These are phyloP conservation scores for Hirtodrosophila alboralis DNA, from an alignment of 2,888 invertebrate genomes.

Conservation along the genomic window DNA sequence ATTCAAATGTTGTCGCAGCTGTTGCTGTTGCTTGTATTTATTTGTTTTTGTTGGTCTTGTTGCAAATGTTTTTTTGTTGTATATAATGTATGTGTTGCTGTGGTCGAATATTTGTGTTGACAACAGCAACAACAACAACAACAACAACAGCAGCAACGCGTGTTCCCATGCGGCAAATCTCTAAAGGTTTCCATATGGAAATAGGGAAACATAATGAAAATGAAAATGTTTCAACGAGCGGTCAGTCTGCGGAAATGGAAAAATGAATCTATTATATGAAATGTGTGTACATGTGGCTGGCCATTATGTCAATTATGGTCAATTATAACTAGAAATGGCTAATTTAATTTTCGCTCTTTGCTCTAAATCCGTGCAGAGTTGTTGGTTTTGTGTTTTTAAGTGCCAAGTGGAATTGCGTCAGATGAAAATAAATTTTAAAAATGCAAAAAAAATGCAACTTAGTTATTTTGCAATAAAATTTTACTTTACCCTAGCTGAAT, in stretches of 20 bases:
- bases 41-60: slow-evolving; percentile 15
- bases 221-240: slow-evolving; percentile 35
- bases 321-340: no score
- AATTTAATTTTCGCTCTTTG: no score
- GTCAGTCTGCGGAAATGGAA: slow-evolving; percentile 3
- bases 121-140: no score
- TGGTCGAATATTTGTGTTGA: slow-evolving; percentile 61
- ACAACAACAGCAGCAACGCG: slow-evolving; percentile 36
- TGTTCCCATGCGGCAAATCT: slow-evolving; percentile 39
- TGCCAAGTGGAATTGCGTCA: no score
- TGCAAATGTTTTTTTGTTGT: slow-evolving; percentile 16
- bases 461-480: no score
- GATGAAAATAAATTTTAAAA: no score
- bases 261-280: not conserved
- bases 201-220: slow-evolving; percentile 42
- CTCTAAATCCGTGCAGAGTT: no score
- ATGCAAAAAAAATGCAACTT: no score
- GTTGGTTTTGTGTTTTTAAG: no score
- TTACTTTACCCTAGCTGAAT: no score
- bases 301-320: slow-evolving; percentile 10
- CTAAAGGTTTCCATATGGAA: slow-evolving; percentile 39
- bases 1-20: slow-evolving; percentile 55
- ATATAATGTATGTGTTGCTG: slow-evolving; percentile 32
- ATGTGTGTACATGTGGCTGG: not conserved
- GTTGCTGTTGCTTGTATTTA: slow-evolving; percentile 28